Conservation (phyloP, 1,140 invertebrate species). For the Cherax destructor region DNA sequence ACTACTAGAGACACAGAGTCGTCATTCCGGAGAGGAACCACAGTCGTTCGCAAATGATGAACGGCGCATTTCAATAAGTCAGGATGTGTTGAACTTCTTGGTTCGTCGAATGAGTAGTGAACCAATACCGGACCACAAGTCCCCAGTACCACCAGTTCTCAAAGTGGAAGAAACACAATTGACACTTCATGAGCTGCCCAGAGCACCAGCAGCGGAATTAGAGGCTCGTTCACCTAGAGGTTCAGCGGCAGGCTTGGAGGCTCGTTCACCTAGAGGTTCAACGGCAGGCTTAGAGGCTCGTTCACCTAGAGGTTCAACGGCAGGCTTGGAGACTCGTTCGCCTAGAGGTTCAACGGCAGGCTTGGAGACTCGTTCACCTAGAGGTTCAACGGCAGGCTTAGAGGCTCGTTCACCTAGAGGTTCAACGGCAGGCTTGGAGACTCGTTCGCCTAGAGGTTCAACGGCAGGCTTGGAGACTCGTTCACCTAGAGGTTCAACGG, state of each 20-base stretch:
- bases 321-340: not conserved
- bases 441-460: slow-evolving; percentile 15
- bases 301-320: slow-evolving; percentile 21
- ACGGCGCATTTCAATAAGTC: not conserved
- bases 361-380: not conserved
- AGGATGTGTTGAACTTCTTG: slow-evolving; percentile 19
- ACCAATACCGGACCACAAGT: slow-evolving; percentile 47
- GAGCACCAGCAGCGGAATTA: not conserved
- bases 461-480: not conserved
- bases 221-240: not conserved
- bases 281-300: not conserved
- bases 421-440: slow-evolving; percentile 11
- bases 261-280: not conserved
- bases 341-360: slow-evolving; percentile 4
- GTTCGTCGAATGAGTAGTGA: slow-evolving; percentile 43
- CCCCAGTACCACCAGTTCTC: not conserved
- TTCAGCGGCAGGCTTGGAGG: not conserved
- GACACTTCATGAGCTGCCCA: not conserved
- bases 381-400: slow-evolving; percentile 1
- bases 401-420: slow-evolving; percentile 6
- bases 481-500: slow-evolving; percentile 33
- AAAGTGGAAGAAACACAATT: not conserved
- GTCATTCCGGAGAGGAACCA: not conserved
- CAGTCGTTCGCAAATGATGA: not conserved
- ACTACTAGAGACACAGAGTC: too few species aligned